Conservation (phyloP, 1,140 invertebrate genomes). For the Hyles vespertilio region DNA sequence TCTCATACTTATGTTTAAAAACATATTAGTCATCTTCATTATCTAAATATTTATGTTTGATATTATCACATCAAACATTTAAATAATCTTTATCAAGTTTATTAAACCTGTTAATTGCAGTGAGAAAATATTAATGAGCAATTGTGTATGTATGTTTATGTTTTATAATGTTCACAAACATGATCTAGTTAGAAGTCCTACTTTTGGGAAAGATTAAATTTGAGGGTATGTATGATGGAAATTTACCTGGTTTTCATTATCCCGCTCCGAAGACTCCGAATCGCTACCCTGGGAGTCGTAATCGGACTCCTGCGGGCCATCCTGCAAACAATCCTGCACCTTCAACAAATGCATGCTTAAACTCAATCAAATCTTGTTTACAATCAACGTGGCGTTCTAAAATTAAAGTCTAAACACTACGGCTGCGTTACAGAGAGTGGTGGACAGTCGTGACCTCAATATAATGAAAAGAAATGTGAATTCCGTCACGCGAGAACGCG, state of each 20-base stretch:
- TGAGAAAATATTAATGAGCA: too few species aligned
- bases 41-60: too few species aligned
- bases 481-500: constrained; percentile 64
- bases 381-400: constrained; percentile 41
- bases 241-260: constrained; percentile 55
- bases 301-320: constrained; percentile 56
- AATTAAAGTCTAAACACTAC: constrained; percentile 49
- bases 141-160: too few species aligned
- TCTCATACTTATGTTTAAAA: too few species aligned
- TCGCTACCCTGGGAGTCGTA: constrained; percentile 63
- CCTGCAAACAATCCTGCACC: constrained; percentile 63
- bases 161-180: too few species aligned
- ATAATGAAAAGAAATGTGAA: constrained; percentile 69
- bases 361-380: constrained; percentile 20
- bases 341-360: constrained; percentile 61
- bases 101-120: too few species aligned
- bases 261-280: constrained; percentile 57
- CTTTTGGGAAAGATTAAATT: too few species aligned
- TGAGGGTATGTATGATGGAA: background rate
- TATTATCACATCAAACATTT: too few species aligned
- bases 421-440: constrained; percentile 46
- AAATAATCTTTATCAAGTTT: too few species aligned
- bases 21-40: too few species aligned
- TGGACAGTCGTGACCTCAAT: constrained; percentile 67
- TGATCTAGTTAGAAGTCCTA: too few species aligned